Base-by-base conservation (phyloP, 2,113 vertebrate genomes). In the Tinamus guttatus region DNA sequence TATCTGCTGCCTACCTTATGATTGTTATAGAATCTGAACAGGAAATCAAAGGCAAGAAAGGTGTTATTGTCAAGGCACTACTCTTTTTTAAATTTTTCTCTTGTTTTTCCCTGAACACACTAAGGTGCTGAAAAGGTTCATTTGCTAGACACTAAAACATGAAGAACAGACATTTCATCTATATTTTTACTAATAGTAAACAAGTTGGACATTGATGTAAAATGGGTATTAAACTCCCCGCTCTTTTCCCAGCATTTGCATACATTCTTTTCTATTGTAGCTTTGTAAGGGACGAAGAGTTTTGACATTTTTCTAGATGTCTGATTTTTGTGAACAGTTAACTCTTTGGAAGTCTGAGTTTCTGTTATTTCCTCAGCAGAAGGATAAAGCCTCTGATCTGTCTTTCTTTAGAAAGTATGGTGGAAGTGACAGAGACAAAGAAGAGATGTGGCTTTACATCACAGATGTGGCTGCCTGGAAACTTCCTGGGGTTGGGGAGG, bases 41-140 rank as follows among this genome's bases (percentile, higher is more conserved):
- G 54, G 79, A 87, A 97, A 91, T 95, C 74, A 97, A 97, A 96
- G 87, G 73, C 56, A 85, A 94, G 75, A 90, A 94, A 82, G 40
- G 76, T 97, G 70, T 91, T 58, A 30, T 85, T 93, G 81, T 91
- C 58, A 93, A 84, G 58, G 49, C 62, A 73, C 36, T 91, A 65
- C 6, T 82, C 34, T 60, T 86, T 86, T 94, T 96, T 93, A 75
- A 70, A 70, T 45, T 85, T 94, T 94, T 63, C 49, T 68, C 75
- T 58, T 85, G 25, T 88, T 95, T 81, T 47, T 59, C 87, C 88
- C 74, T 78, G 52, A 13, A 43, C 56, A 78, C 54, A 81, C 10
- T 63, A 84, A 90, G 43, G 64, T 94, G 81, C 41, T 2, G 7
- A 52, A 86, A 95, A 94, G 14, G 62, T 80, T 73, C 8, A 83